phyloP scores from a whole-genome alignment of 2,888 invertebrate genomes.

The Cyclophora punctaria region DNA sequence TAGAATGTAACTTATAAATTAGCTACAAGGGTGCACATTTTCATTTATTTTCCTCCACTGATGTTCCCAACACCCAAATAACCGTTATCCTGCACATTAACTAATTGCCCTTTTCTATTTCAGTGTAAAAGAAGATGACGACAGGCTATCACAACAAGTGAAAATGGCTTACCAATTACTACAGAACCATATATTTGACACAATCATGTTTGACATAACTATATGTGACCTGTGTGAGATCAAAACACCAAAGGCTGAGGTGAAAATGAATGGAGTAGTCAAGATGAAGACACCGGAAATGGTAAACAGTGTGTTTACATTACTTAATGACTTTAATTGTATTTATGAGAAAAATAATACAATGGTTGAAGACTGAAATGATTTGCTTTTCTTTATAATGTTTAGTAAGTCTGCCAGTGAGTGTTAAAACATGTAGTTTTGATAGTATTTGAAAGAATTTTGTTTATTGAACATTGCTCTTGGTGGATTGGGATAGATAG shows the following conservation, averaged over 20 bases:
- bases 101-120: constrained; percentile 17
- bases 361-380: constrained; percentile 2
- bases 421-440: too few relatives aligned
- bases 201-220: constrained; percentile 45
- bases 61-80: too few relatives aligned
- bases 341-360: constrained; percentile 2
- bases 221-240: constrained; percentile 50
- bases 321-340: constrained; percentile 33
- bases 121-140: constrained; percentile 44
- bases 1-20: too few relatives aligned
- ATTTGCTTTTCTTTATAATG: too few relatives aligned
- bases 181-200: constrained; percentile 53
- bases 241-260: constrained; percentile 48
- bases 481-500: too few relatives aligned
- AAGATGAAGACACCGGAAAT: constrained; percentile 62
- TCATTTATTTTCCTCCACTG: too few relatives aligned
- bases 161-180: constrained; percentile 46
- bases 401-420: too few relatives aligned
- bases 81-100: background rate
- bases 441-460: too few relatives aligned
- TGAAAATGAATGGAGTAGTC: constrained; percentile 49
- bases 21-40: too few relatives aligned
- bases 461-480: too few relatives aligned
- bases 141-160: constrained; percentile 36
- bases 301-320: constrained; percentile 52